Conservation (phyloP, 2,113 vertebrate species). For the Rostratula benghalensis region DNA sequence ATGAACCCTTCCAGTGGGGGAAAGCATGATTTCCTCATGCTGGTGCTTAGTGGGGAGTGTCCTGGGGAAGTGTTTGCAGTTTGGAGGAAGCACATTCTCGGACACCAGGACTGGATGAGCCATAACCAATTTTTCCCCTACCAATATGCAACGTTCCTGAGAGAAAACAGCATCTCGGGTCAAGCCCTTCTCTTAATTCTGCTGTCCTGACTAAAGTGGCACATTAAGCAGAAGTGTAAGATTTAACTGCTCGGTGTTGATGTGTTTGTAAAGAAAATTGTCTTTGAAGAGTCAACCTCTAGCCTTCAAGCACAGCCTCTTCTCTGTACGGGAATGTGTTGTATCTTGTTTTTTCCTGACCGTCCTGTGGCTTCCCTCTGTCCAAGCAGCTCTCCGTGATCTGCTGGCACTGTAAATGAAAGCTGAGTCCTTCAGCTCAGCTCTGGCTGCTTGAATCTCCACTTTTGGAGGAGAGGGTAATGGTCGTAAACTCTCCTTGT, state of each 20-base stretch:
- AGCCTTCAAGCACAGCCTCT: rapidly evolving
- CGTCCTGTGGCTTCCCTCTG: not conserved
- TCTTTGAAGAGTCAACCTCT: not conserved
- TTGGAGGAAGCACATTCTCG: not conserved
- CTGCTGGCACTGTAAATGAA: rapidly evolving
- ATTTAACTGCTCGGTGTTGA: rapidly evolving
- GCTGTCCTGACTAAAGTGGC: rapidly evolving
- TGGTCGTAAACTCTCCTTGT: not conserved
- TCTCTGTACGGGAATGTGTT: rapidly evolving
- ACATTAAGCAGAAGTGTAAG: rapidly evolving
- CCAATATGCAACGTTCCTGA: rapidly evolving
- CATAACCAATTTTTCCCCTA: rapidly evolving
- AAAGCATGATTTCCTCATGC: rapidly evolving
- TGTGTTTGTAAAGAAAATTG: rapidly evolving
- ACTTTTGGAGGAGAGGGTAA: not conserved
- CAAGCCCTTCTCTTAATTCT: rapidly evolving
- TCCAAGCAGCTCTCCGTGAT: not conserved
- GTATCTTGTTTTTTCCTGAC: rapidly evolving
- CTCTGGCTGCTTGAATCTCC: not conserved
- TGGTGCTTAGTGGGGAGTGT: not conserved
- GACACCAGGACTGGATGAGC: not conserved
- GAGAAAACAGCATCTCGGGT: not conserved
- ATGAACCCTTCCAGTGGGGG: not conserved
- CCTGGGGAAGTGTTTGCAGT: not conserved
- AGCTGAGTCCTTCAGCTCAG: not conserved